phyloP scores from a whole-genome alignment of 1,140 invertebrate genomes.

The Lepidurus arcticus region DNA sequence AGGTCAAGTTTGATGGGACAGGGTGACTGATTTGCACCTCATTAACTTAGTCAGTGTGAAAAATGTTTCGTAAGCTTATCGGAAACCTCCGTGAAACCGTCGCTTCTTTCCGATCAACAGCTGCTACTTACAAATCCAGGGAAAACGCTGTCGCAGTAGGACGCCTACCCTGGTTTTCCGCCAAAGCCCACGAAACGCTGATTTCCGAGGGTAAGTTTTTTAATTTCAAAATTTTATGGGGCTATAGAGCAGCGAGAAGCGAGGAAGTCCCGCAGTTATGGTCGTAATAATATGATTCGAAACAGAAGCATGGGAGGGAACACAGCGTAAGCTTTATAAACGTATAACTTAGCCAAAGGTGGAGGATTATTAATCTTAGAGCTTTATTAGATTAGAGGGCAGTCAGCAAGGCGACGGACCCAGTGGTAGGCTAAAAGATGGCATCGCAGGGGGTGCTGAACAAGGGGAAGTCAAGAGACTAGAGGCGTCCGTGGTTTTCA shows the following conservation, averaged over 20 bases:
- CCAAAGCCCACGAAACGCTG: not conserved
- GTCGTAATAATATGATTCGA: slow-evolving; percentile 10
- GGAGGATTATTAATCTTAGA: not conserved
- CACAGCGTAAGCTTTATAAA: not conserved
- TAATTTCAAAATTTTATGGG: not conserved
- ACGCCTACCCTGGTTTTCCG: not conserved
- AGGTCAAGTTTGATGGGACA: not conserved
- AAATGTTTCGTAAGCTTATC: slow-evolving; percentile 3
- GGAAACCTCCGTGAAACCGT: not conserved
- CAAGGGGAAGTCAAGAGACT: not conserved
- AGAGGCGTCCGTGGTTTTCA: not conserved
- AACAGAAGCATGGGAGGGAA: not conserved
- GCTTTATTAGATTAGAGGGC: slow-evolving; percentile 7
- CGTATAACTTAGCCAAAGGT: not conserved
- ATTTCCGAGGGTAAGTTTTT: not conserved
- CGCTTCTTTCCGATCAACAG: not conserved
- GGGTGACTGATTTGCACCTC: not conserved
- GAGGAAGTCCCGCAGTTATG: not conserved
- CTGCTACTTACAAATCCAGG: not conserved
- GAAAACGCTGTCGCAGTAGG: not conserved
- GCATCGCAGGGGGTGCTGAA: slow-evolving; percentile 7
- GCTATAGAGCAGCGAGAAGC: not conserved
- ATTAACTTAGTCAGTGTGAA: not conserved
- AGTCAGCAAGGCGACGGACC: not conserved
- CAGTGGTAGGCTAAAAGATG: slow-evolving; percentile 18